These are phyloP conservation scores for Drosophila dunni DNA, from an alignment of 1,140 invertebrate species.

Conservation along the genomic window DNA sequence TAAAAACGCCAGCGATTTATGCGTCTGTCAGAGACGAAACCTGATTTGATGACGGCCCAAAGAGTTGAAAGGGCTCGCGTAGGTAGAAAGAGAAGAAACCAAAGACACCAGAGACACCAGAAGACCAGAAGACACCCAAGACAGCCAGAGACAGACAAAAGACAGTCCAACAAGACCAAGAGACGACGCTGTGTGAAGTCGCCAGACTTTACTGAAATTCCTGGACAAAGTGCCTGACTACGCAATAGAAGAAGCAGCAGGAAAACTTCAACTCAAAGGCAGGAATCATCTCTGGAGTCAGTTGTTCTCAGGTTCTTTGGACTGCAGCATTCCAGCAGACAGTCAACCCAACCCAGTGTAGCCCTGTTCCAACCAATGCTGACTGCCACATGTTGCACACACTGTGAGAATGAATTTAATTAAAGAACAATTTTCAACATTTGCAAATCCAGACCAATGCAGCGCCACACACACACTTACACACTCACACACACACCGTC, in stretches of 20 bases:
- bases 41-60: slow-evolving; percentile 73
- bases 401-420: slow-evolving; percentile 83
- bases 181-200: slow-evolving; percentile 52
- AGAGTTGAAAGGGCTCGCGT: slow-evolving; percentile 72
- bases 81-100: slow-evolving; percentile 46
- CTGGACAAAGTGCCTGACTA: slow-evolving; percentile 56
- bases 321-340: slow-evolving; percentile 58
- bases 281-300: slow-evolving; percentile 13
- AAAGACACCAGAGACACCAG: neutral
- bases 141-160: neutral
- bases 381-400: slow-evolving; percentile 78
- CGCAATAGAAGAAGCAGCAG: slow-evolving; percentile 54
- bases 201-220: slow-evolving; percentile 43
- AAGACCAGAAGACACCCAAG: neutral
- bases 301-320: slow-evolving; percentile 9
- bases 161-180: slow-evolving; percentile 19
- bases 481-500: neutral
- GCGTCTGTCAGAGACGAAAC: slow-evolving; percentile 69
- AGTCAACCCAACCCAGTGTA: slow-evolving; percentile 20
- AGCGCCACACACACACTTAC: slow-evolving; percentile 49
- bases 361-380: slow-evolving; percentile 10
- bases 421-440: slow-evolving; percentile 66
- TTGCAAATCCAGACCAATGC: slow-evolving; percentile 73
- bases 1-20: slow-evolving; percentile 76
- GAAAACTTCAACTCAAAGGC: slow-evolving; percentile 2